phyloP scores from a whole-genome alignment of 1,140 invertebrate genomes.

The Panulirus ornatus region DNA sequence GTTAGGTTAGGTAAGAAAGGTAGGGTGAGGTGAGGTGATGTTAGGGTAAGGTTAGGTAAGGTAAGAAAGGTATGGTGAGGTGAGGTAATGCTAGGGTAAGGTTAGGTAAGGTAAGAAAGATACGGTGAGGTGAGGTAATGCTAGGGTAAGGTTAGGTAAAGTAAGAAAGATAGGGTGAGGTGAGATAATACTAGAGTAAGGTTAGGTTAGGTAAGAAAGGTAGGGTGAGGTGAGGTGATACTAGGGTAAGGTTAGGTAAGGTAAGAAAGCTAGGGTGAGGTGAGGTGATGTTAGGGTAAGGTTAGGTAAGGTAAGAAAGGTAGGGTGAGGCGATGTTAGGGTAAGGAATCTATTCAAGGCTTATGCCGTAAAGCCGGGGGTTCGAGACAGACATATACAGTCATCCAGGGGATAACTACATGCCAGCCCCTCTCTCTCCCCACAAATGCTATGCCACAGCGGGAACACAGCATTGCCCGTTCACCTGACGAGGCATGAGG shows the following conservation, averaged over 20 bases:
- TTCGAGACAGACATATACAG: no score
- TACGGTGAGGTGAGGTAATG: background rate
- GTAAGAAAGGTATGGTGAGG: no score
- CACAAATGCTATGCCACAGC: no score
- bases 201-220: background rate
- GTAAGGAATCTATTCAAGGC: no score
- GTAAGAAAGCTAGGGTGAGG: background rate
- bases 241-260: background rate
- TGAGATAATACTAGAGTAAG: background rate
- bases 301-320: background rate
- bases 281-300: background rate
- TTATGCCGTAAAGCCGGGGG: no score
- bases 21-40: background rate
- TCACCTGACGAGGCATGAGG: no score
- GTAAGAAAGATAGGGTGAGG: background rate
- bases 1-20: background rate
- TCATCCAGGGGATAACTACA: no score
- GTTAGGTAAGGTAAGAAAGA: background rate
- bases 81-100: no score
- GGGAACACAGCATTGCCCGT: no score
- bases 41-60: conserved; percentile 16
- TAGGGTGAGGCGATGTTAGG: background rate
- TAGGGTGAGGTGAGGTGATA: background rate
- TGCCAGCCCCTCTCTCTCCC: no score
- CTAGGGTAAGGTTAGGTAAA: background rate